Conservation (phyloP, 2,888 invertebrate species). For the Linnaemya vulpina region DNA sequence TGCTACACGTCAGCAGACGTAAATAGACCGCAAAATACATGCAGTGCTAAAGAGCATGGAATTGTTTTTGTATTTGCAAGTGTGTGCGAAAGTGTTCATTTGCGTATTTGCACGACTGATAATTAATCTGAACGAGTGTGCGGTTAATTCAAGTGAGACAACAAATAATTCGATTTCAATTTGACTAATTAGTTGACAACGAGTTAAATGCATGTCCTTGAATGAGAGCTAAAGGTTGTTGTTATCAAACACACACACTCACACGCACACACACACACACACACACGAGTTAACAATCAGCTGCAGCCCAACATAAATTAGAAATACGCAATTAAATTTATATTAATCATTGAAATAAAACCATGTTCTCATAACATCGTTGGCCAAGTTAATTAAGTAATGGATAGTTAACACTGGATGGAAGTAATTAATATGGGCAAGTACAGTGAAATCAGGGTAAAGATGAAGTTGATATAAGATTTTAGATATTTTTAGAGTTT, state of each 20-base stretch:
- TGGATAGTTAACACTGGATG: not conserved
- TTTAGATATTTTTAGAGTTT: too few species aligned
- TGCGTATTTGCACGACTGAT: conserved; percentile 71
- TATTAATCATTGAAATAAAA: conserved; percentile 34
- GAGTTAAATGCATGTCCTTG: conserved; percentile 60
- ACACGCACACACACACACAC: not conserved
- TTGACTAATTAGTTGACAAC: conserved; percentile 80
- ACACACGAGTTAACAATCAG: not conserved
- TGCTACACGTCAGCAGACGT: conserved; percentile 38
- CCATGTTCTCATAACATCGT: not conserved
- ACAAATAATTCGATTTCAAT: conserved; percentile 82
- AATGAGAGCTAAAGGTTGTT: conserved; percentile 10
- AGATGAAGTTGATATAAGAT: too few species aligned
- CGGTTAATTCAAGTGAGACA: conserved; percentile 80
- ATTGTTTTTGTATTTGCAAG: not conserved
- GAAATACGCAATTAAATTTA: conserved; percentile 15
- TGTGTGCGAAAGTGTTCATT: not conserved
- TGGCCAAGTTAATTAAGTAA: conserved; percentile 8
- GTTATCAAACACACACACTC: not conserved
- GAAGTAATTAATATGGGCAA: not conserved
- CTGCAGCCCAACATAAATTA: conserved; percentile 16
- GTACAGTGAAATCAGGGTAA: not conserved
- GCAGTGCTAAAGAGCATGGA: conserved; percentile 14
- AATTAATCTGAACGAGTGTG: conserved; percentile 76
- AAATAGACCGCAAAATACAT: conserved; percentile 54